These are phyloP conservation scores for Tangara arthus DNA, from an alignment of 2,797 vertebrate species.

Conservation along the genomic window DNA sequence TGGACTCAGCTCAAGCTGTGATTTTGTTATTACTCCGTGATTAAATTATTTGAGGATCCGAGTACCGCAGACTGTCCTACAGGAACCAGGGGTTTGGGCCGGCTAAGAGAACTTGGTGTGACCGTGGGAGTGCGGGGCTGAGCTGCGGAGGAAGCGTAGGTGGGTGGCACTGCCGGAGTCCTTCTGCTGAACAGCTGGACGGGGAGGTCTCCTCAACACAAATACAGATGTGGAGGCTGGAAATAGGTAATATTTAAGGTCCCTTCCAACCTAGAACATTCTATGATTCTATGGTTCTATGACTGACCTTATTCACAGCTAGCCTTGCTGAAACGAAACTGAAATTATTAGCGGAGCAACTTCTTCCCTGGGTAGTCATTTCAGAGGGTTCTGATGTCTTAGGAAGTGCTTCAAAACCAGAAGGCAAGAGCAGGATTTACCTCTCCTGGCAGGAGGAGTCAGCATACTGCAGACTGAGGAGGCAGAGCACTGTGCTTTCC, in stretches of 20 bases:
- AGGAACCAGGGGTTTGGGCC: rapidly evolving
- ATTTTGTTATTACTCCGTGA: background rate
- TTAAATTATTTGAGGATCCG: background rate
- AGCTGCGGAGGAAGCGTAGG: background rate
- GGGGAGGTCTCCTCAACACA: background rate
- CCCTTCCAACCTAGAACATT: background rate
- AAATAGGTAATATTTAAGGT: background rate
- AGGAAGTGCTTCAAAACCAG: background rate
- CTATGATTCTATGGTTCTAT: rapidly evolving
- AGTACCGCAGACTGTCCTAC: background rate
- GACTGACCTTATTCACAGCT: background rate
- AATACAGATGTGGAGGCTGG: background rate
- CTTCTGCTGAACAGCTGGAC: rapidly evolving
- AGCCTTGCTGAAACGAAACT: background rate
- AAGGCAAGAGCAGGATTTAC: background rate
- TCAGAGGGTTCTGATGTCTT: background rate
- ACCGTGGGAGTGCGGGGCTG: rapidly evolving
- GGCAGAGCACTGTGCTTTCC: background rate
- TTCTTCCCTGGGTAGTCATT: background rate
- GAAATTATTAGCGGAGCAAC: background rate
- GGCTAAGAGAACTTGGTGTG: background rate
- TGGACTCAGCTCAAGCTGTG: background rate
- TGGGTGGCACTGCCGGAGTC: background rate
- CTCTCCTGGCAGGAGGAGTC: background rate
- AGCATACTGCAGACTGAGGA: background rate